These are phyloP conservation scores for Idaea biselata DNA, from an alignment of 2,888 invertebrate genomes.

Conservation along the genomic window DNA sequence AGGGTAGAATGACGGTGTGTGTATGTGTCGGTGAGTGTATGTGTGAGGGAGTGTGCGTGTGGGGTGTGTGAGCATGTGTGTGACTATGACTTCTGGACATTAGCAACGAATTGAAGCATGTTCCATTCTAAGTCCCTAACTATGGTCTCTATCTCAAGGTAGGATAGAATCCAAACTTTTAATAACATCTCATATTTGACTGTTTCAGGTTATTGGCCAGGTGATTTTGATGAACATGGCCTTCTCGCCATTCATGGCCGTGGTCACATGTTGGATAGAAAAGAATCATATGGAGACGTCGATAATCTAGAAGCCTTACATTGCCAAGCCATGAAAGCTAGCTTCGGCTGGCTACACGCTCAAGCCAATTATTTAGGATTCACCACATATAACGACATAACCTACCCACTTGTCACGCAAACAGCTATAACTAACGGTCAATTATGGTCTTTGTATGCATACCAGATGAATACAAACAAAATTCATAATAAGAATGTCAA, in stretches of 20 bases:
- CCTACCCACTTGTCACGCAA: constrained; percentile 95
- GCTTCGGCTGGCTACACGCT: constrained; percentile 89
- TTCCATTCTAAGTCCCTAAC: too few relatives aligned
- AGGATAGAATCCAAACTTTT: too few relatives aligned
- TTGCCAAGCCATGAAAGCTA: constrained; percentile 87
- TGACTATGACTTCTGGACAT: too few relatives aligned
- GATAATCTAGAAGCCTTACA: constrained; percentile 84
- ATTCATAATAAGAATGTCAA: constrained; percentile 83
- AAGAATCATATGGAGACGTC: constrained; percentile 69
- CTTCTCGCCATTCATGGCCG: constrained; percentile 86
- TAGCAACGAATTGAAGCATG: too few relatives aligned
- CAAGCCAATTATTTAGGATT: constrained; percentile 94
- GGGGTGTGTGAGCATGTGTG: too few relatives aligned
- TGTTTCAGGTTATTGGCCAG: constrained; percentile 90
- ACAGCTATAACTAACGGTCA: constrained; percentile 94
- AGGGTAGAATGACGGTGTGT: too few relatives aligned
- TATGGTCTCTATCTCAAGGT: too few relatives aligned
- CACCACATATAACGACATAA: constrained; percentile 92
- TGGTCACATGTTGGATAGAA: constrained; percentile 78
- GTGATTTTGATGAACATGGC: constrained; percentile 88
- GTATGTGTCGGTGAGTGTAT: too few relatives aligned
- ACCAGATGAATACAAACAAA: constrained; percentile 93
- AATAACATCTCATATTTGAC: neutral
- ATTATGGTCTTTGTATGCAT: constrained; percentile 91
- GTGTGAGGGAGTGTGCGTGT: too few relatives aligned